Evolutionary conservation across 2,888 invertebrate genomes (phyloP), one percentile per base, ranked within the genome.

Genomic region (Laspeyria flexula): DNA sequence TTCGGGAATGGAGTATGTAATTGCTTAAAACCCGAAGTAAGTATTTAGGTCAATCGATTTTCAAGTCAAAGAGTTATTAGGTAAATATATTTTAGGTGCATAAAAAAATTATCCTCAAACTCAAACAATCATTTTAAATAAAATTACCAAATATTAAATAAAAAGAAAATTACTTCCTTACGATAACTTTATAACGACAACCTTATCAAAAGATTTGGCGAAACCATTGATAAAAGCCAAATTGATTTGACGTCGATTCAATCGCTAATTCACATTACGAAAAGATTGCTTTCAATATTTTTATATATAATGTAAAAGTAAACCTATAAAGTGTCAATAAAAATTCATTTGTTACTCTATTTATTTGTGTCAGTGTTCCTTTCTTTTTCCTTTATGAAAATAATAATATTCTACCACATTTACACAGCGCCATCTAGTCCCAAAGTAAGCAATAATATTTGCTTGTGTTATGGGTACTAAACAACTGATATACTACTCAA

Each of bases 171-270:
- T 50, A 66, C 51, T 43, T 38, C 25, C 34, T n/a, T 46, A 40
- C 53, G 43, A 61, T 39, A 56, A 64, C 39, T 18, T 34, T 47
- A 48, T 64, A 57, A 54, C 46, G 42, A 53, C 44, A 66, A 59
- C 64, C 51, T 50, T 40, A 55, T 69, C 51, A 57, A 63, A 68
- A 46, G 53, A 56, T 52, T 60, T 64, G 43, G 11, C 23, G 45
- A 60, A 60, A 46, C 50, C 52, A 29, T 60, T 48, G 55, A 60
- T 65, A 43, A 51, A 42, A 69, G 55, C 51, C 56, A 69, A 69
- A 69, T 66, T 66, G 58, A 58, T 60, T 62, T 54, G 45, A 45
- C 51, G 56, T 61, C 66, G 33, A 56, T 66, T 69, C 69, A 61
- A 61, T 66, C 64, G 47, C 46, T 47, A 60, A 45, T 43, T 53